Evolutionary conservation across 2,888 invertebrate genomes (phyloP).

Genomic region (Hyles lineata): DNA sequence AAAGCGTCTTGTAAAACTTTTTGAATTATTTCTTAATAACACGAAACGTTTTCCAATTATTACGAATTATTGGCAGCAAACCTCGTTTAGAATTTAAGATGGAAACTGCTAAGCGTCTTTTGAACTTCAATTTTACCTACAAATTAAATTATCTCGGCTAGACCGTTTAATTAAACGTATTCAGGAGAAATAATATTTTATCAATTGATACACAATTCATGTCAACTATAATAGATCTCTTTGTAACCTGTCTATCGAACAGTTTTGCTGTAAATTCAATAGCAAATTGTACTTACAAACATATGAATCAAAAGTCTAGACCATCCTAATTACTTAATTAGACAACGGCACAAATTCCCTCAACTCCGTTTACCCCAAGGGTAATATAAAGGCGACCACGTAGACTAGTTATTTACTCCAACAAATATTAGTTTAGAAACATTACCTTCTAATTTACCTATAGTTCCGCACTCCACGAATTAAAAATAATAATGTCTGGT

Average conservation of each 20-base stretch:
- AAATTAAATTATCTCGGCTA: conserved; percentile 16
- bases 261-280: neutral
- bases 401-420: conserved; percentile 10
- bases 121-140: neutral
- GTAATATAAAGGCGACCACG: neutral
- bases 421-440: neutral
- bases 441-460: neutral
- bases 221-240: neutral
- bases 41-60: neutral
- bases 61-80: conserved; percentile 18
- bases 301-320: conserved; percentile 5
- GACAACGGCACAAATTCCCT: neutral
- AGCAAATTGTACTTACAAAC: neutral
- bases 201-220: neutral
- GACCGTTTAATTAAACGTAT: neutral
- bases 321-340: conserved; percentile 13
- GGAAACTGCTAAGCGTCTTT: neutral
- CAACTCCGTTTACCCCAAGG: conserved; percentile 7
- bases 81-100: neutral
- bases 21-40: neutral
- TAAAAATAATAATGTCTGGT: conserved; percentile 58
- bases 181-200: neutral
- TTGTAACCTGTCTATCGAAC: neutral
- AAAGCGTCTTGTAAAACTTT: neutral
- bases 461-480: conserved; percentile 41